phyloP scores from a whole-genome alignment of 2,888 invertebrate genomes.

The Apotomis betuletana region DNA sequence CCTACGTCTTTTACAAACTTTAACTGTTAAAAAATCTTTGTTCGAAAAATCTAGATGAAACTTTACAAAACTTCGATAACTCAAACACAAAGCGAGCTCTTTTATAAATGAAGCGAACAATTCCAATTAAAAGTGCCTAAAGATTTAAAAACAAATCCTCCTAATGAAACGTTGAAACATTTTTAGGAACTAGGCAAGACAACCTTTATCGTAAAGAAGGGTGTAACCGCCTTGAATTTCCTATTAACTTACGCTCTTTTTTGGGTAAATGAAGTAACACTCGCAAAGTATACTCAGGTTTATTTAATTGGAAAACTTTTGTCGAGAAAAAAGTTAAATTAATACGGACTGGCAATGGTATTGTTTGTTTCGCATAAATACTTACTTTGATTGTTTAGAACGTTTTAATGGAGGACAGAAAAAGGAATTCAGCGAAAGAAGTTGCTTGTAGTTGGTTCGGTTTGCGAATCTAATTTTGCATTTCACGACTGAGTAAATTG shows the following conservation, averaged over 20 bases:
- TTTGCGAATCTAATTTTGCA: background rate
- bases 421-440: background rate
- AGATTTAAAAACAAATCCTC: slow-evolving; percentile 37
- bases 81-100: slow-evolving; percentile 4
- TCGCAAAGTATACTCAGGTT: slow-evolving; percentile 29
- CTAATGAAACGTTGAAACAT: slow-evolving; percentile 29
- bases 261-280: slow-evolving; percentile 3
- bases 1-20: background rate
- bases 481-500: background rate
- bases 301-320: slow-evolving; percentile 41
- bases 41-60: background rate
- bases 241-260: background rate
- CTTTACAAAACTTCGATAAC: slow-evolving; percentile 1
- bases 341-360: slow-evolving; percentile 24
- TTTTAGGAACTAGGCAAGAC: slow-evolving; percentile 23
- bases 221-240: background rate
- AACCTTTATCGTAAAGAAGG: background rate
- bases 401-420: background rate
- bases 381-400: slow-evolving; percentile 22
- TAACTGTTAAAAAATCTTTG: background rate
- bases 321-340: slow-evolving; percentile 35
- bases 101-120: slow-evolving; percentile 26
- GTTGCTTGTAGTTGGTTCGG: background rate
- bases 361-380: slow-evolving; percentile 35
- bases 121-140: slow-evolving; percentile 31